These are phyloP conservation scores for Trichopoda pennipes DNA, from an alignment of 2,888 invertebrate genomes.

Conservation along the genomic window DNA sequence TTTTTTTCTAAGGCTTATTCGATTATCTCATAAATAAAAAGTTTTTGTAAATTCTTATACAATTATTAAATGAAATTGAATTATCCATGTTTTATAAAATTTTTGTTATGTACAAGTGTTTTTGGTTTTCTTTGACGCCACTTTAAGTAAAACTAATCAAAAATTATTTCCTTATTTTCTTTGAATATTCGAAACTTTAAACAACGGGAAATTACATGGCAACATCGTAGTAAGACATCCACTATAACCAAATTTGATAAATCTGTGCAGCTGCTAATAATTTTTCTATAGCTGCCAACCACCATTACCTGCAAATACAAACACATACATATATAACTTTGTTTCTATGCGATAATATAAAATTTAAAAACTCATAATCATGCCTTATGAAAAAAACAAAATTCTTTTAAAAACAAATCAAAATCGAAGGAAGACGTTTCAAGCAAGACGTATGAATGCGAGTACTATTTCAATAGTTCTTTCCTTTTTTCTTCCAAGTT, in stretches of 20 bases:
- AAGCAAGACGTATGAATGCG: slow-evolving; percentile 32
- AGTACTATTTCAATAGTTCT: slow-evolving; percentile 53
- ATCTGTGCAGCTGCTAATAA: slow-evolving; percentile 43
- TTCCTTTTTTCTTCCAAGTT: slow-evolving; percentile 24
- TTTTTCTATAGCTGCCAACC: slow-evolving; percentile 10
- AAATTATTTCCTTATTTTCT: slow-evolving; percentile 65
- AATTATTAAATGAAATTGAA: too few species aligned
- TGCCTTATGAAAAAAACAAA: not conserved
- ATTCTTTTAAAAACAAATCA: slow-evolving; percentile 8
- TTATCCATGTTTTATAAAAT: not conserved
- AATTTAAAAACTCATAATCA: slow-evolving; percentile 40
- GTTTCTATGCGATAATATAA: slow-evolving; percentile 22
- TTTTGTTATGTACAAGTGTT: not conserved
- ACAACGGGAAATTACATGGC: slow-evolving; percentile 63
- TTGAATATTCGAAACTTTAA: slow-evolving; percentile 62
- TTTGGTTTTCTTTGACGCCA: slow-evolving; percentile 38
- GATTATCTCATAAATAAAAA: too few species aligned
- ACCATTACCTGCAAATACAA: not conserved
- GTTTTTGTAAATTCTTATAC: too few species aligned
- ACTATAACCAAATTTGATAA: slow-evolving; percentile 49
- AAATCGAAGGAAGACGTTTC: slow-evolving; percentile 21
- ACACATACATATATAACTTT: slow-evolving; percentile 4
- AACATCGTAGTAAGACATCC: slow-evolving; percentile 47
- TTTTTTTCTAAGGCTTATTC: too few species aligned
- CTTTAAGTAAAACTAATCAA: slow-evolving; percentile 63